These are phyloP conservation scores for Centroberyx gerrardi DNA, from an alignment of 2,797 vertebrate species.

Conservation along the genomic window DNA sequence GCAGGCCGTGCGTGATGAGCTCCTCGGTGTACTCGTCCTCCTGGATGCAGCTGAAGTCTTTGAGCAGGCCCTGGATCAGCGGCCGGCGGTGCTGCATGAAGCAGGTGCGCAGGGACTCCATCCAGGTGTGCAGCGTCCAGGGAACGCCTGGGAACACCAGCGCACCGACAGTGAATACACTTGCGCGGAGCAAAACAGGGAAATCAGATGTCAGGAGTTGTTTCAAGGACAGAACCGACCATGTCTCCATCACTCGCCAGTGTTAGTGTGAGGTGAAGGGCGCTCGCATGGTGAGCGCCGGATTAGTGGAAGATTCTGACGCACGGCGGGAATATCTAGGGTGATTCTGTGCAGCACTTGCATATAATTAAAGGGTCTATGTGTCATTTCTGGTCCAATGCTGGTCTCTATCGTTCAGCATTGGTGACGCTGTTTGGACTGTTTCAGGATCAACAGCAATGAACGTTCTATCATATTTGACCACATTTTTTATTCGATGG, in stretches of 20 bases:
- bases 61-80: constrained; percentile 87
- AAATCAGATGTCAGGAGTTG: background rate
- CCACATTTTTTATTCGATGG: no score
- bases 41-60: constrained; percentile 89
- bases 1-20: constrained; percentile 88
- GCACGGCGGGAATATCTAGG: background rate
- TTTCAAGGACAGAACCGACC: constrained; percentile 66
- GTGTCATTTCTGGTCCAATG: background rate
- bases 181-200: background rate
- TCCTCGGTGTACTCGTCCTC: constrained; percentile 89
- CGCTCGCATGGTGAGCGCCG: constrained; percentile 10
- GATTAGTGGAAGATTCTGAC: constrained; percentile 22
- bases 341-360: constrained; percentile 6
- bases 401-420: no score
- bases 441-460: no score
- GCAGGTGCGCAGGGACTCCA: constrained; percentile 87
- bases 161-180: constrained; percentile 58
- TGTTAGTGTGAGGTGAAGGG: constrained; percentile 43
- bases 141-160: constrained; percentile 83
- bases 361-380: constrained; percentile 16
- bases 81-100: constrained; percentile 85
- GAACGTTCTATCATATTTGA: no score
- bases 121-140: constrained; percentile 90
- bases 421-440: no score
- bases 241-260: constrained; percentile 72